Evolutionary conservation across 2,797 vertebrate genomes (phyloP).

Genomic region (Crenichthys baileyi): DNA sequence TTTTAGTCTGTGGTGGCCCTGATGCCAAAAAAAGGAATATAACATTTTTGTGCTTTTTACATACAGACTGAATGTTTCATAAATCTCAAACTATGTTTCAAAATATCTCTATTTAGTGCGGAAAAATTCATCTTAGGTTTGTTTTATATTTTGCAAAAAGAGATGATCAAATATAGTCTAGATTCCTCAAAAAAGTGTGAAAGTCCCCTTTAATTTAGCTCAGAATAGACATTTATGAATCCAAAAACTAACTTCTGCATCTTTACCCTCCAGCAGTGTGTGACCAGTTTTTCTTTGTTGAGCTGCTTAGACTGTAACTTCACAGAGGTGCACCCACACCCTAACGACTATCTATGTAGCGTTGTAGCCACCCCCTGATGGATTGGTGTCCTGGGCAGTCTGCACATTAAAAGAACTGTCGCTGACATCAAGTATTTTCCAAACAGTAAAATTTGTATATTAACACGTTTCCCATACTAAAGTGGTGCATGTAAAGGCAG

Average conservation of each 20-base stretch:
- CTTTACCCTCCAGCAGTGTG: background rate
- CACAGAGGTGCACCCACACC: background rate
- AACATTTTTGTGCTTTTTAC: background rate
- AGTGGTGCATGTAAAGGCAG: constrained; percentile 56
- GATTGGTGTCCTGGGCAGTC: background rate
- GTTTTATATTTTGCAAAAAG: background rate
- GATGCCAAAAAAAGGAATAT: background rate
- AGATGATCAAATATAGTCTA: background rate
- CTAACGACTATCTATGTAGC: background rate
- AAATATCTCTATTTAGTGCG: background rate
- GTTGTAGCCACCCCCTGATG: background rate
- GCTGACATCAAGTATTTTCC: constrained; percentile 1
- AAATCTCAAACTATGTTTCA: background rate
- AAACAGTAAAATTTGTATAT: constrained; percentile 18
- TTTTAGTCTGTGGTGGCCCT: background rate
- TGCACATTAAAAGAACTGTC: background rate
- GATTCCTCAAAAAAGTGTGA: background rate
- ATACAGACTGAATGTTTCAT: background rate
- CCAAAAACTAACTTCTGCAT: background rate
- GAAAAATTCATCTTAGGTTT: background rate
- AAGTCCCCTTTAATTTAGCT: background rate
- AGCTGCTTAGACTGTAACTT: background rate
- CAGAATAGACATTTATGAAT: background rate
- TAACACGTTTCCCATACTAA: constrained; percentile 26
- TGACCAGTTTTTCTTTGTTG: no score